These are phyloP conservation scores for Drosophila gaucha DNA, from an alignment of 2,888 invertebrate species.

Conservation along the genomic window DNA sequence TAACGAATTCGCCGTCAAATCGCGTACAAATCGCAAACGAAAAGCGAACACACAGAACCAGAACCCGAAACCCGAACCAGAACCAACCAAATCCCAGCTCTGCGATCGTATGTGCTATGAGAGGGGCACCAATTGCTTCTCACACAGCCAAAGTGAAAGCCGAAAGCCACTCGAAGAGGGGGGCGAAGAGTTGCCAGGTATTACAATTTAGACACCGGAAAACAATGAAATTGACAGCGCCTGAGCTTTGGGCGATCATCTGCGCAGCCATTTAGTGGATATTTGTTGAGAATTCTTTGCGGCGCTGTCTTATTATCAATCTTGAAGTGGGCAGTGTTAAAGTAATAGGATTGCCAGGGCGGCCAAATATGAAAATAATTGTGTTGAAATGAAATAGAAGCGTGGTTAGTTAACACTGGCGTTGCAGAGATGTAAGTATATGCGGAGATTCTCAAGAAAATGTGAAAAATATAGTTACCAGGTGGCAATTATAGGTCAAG, in stretches of 20 bases:
- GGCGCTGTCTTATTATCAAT: constrained; percentile 59
- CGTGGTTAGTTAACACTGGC: too few species aligned
- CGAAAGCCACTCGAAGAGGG: background rate
- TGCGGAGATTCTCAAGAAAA: too few species aligned
- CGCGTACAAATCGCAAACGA: constrained; percentile 57
- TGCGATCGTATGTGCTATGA: constrained; percentile 60
- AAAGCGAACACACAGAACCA: constrained; percentile 44
- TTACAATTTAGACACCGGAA: constrained; percentile 84
- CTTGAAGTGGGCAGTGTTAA: constrained; percentile 27
- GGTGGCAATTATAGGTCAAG: too few species aligned
- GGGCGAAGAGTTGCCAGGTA: constrained; percentile 46
- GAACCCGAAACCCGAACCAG: constrained; percentile 6
- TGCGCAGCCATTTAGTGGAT: constrained; percentile 64
- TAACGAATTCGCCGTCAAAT: constrained; percentile 71
- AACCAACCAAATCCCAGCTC: constrained; percentile 6
- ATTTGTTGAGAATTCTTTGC: constrained; percentile 64
- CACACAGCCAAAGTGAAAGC: constrained; percentile 63
- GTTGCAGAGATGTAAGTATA: too few species aligned
- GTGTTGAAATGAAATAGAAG: too few species aligned
- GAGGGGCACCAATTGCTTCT: constrained; percentile 46
- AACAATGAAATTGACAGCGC: constrained; percentile 84
- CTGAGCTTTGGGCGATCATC: constrained; percentile 74
- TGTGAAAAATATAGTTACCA: too few species aligned
- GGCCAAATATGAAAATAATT: background rate
- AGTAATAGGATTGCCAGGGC: constrained; percentile 28